Conservation (phyloP, 1,140 invertebrate genomes). For the Protaetia brevitarsis region DNA sequence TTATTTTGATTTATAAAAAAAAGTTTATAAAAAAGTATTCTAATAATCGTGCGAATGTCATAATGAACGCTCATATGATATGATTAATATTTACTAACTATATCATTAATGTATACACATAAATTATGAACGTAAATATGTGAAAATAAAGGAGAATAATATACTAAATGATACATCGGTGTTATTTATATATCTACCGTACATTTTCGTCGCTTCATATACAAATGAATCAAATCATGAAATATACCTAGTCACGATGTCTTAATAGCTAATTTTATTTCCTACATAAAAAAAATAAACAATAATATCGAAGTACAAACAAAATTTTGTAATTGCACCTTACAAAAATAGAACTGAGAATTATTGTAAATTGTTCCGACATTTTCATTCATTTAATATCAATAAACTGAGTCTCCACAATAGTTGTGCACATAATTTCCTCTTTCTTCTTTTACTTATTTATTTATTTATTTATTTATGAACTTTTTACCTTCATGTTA, state of each 20-base stretch:
- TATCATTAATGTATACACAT: background rate
- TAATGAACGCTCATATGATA: conserved; percentile 5
- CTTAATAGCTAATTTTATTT: background rate
- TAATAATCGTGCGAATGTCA: background rate
- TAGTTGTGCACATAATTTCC: conserved; percentile 29
- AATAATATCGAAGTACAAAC: conserved; percentile 2
- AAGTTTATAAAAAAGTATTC: too few species aligned
- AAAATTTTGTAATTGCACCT: conserved; percentile 2
- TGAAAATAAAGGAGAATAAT: background rate
- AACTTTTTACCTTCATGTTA: conserved; percentile 18
- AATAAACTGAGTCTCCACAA: conserved; percentile 25
- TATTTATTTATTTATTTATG: conserved; percentile 22
- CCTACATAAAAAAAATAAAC: background rate
- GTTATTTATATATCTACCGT: background rate
- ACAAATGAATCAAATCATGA: too few species aligned
- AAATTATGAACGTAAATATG: background rate
- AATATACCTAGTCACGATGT: background rate
- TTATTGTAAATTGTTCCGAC: conserved; percentile 13
- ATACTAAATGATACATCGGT: background rate
- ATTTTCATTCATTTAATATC: background rate
- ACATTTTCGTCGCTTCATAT: background rate
- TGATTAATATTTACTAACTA: background rate
- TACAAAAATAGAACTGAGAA: background rate
- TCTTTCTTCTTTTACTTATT: conserved; percentile 17
- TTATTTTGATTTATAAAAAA: too few species aligned